Conservation (phyloP, 1,140 invertebrate species). For the Eubasilissa regina region DNA sequence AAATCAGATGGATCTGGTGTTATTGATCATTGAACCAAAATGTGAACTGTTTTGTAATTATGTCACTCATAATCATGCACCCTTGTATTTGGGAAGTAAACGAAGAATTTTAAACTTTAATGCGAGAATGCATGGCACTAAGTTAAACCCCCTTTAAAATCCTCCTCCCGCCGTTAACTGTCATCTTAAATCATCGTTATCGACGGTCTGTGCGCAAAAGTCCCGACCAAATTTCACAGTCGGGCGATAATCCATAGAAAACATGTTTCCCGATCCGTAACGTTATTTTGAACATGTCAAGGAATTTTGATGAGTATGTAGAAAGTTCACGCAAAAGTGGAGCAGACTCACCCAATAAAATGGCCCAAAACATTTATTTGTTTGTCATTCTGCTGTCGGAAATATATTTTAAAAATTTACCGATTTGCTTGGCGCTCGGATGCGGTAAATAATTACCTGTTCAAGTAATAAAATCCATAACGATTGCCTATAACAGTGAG, state of each 20-base stretch:
- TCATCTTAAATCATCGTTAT: slow-evolving; percentile 52
- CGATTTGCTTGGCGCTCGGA: too few relatives aligned
- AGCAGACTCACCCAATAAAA: neutral
- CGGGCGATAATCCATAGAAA: slow-evolving; percentile 39
- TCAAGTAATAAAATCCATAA: too few relatives aligned
- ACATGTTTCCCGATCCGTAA: slow-evolving; percentile 24
- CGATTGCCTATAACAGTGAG: too few relatives aligned
- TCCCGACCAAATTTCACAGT: slow-evolving; percentile 19
- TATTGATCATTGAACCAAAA: too few relatives aligned
- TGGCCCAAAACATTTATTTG: too few relatives aligned
- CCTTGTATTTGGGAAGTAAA: neutral
- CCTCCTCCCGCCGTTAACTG: slow-evolving; percentile 42
- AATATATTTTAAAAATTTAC: too few relatives aligned
- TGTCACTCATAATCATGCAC: neutral
- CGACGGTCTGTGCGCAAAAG: slow-evolving; percentile 36
- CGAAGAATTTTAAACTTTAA: slow-evolving; percentile 12
- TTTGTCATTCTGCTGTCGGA: too few relatives aligned
- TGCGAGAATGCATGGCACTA: neutral
- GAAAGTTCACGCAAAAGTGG: neutral
- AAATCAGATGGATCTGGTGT: too few relatives aligned
- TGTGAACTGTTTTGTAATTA: too few relatives aligned
- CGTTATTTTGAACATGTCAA: slow-evolving; percentile 33
- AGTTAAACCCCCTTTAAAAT: slow-evolving; percentile 12
- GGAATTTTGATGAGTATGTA: slow-evolving; percentile 5
- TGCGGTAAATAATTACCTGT: too few relatives aligned